phyloP scores from a whole-genome alignment of 2,797 vertebrate genomes.

The Leuciscus waleckii region DNA sequence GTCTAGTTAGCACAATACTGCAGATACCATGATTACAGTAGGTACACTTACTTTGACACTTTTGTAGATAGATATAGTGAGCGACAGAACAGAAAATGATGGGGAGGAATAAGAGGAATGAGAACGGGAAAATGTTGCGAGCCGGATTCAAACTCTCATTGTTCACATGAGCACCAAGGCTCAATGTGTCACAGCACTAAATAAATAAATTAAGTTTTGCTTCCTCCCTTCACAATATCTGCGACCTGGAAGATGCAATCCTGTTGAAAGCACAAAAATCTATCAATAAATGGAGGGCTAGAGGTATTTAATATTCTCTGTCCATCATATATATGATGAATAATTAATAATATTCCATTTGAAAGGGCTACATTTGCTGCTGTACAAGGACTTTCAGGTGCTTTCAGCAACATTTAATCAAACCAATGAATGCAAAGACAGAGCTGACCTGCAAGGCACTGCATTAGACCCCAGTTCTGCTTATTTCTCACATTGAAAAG shows the following conservation, averaged over 20 bases:
- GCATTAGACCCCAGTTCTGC: too few relatives aligned
- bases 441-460: neutral
- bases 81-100: neutral
- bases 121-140: neutral
- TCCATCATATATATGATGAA: constrained; percentile 67
- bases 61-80: neutral
- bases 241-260: constrained; percentile 57
- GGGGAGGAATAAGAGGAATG: neutral
- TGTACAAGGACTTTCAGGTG: constrained; percentile 64
- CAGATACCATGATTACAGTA: neutral
- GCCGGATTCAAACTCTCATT: neutral
- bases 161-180: neutral
- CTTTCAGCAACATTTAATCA: constrained; percentile 50
- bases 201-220: neutral
- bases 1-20: constrained; percentile 42
- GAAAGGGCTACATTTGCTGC: constrained; percentile 60
- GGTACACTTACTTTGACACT: neutral
- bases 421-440: constrained; percentile 19
- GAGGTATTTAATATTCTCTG: constrained; percentile 71
- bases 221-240: constrained; percentile 45
- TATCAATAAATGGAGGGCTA: constrained; percentile 68
- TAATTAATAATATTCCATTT: constrained; percentile 68
- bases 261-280: constrained; percentile 61
- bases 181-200: neutral
- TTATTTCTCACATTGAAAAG: neutral